A percentile compares a stretch with the other conserved stretches of the same genome.
Evolutionary conservation across 2,797 vertebrate species (phyloP).

Genomic region (Lacerta viridis): DNA sequence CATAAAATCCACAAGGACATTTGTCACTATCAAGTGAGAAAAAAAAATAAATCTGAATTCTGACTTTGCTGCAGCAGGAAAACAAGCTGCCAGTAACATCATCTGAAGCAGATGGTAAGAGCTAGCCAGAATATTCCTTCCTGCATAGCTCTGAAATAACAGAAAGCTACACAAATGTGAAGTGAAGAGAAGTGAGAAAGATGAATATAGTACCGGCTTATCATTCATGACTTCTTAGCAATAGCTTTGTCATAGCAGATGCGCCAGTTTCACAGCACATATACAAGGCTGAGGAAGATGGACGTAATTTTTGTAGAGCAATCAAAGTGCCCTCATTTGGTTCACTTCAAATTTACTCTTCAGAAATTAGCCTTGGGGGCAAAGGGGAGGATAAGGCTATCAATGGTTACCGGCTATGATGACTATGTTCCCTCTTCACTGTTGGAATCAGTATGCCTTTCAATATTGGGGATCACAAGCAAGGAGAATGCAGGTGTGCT

Average conservation of each 20-base stretch:
- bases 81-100: constrained; percentile 72
- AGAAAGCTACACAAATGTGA: constrained; percentile 59
- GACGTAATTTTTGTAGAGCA: not conserved
- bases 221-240: constrained; percentile 61
- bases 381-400: not conserved
- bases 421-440: no score
- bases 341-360: not conserved
- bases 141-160: constrained; percentile 61
- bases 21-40: constrained; percentile 71
- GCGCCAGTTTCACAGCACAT: constrained; percentile 13
- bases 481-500: no score
- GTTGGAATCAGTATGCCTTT: no score
- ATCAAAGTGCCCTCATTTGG: not conserved
- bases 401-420: not conserved
- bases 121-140: constrained; percentile 76
- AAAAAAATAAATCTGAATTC: constrained; percentile 64
- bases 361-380: not conserved
- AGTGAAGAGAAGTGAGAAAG: constrained; percentile 64
- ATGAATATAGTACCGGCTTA: constrained; percentile 51
- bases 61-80: constrained; percentile 73
- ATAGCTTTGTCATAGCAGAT: constrained; percentile 56
- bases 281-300: constrained; percentile 5
- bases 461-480: no score
- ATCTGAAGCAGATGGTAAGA: constrained; percentile 77
- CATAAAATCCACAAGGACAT: constrained; percentile 48